Percentiles rank a stretch among this genome's conserved stretches.
Conservation (phyloP, 2,797 vertebrate species). For the Odontamblyopus lacepedii region DNA sequence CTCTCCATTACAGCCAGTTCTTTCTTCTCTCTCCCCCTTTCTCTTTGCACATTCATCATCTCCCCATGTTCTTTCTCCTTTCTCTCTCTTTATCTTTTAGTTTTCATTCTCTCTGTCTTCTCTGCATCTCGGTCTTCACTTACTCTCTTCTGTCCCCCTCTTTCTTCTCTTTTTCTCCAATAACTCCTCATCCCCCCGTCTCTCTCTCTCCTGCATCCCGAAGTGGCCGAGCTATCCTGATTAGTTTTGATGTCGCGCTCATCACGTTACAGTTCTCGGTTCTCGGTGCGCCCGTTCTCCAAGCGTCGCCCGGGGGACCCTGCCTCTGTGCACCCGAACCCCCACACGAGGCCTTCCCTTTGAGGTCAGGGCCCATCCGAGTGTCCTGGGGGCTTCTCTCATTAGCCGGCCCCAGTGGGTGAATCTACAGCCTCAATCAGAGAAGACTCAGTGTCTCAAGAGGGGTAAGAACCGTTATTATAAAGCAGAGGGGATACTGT, state of each 20-base stretch:
- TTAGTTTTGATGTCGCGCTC: conserved; percentile 74
- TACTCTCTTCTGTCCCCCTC: no score
- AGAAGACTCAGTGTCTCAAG: conserved; percentile 49
- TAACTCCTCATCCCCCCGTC: not conserved
- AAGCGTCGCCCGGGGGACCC: conserved; percentile 50
- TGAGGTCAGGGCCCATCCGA: conserved; percentile 69
- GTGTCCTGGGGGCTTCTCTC: conserved; percentile 68
- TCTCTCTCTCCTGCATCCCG: conserved; percentile 44
- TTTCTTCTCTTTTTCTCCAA: no score
- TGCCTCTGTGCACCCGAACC: conserved; percentile 42
- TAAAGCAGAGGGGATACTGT: conserved; percentile 52
- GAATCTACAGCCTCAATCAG: conserved; percentile 67
- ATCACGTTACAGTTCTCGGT: conserved; percentile 67
- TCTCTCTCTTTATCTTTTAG: no score
- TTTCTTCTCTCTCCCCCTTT: no score
- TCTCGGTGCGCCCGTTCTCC: conserved; percentile 40
- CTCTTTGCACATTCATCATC: no score
- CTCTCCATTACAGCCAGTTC: no score
- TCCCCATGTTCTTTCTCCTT: no score
- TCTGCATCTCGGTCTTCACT: no score
- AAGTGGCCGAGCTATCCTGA: conserved; percentile 64
- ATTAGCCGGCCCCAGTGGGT: conserved; percentile 63
- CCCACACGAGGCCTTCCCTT: conserved; percentile 52
- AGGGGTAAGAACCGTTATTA: conserved; percentile 35
- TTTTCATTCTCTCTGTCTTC: no score